Base-by-base conservation (phyloP, 2,888 invertebrate species). In the Lingula anatina region DNA sequence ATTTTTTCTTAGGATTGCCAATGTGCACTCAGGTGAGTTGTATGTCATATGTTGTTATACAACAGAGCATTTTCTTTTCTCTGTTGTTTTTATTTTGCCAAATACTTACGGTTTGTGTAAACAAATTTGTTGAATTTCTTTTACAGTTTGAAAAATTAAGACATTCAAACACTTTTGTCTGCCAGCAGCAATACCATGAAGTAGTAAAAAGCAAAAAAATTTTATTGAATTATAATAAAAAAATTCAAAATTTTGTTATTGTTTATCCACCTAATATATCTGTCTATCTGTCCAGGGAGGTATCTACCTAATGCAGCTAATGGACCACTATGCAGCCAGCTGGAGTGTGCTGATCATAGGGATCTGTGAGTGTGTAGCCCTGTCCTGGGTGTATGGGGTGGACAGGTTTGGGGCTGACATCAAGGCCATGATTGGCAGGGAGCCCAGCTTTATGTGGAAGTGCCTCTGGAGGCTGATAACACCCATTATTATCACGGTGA, bases 401-500 rank as follows among this genome's bases (percentile, higher is more conserved):
- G 80, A 81, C 47, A 71, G 78, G 40, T 77, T 81, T 57, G 56
- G 80, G 56, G 74, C 75, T 39, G 79, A 81, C 59, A 78, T 81
- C 38, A 76, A 80, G 51, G 68, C 76, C 57, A 81, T 80, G 81
- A 62, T 90, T 79, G 83, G 83, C 37, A 79, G 86, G 31, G 81
- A 83, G 53, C 81, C 78, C 49, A 72, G 82, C 35, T 78, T 78
- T 54, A 86, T 86, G 65, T 90, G 90, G 90, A 84, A 83, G 76
- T 64, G 81, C 21, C 82, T 83, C 39, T 90, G 89, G 89, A 82
- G 83, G 24, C 79, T 85, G 48, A 72, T 87, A 1, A 84, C 87
- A 15, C 90, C 90, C 2, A 37, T 83, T 18, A 81, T 84, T 26
- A 83, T 88, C 53, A 36, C 87, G 68, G 89, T 90, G 79, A 83